Percentiles rank a stretch among this genome's conserved stretches.
Conservation (phyloP, 1,140 invertebrate genomes). For the Gonioctena quinquepunctata region DNA sequence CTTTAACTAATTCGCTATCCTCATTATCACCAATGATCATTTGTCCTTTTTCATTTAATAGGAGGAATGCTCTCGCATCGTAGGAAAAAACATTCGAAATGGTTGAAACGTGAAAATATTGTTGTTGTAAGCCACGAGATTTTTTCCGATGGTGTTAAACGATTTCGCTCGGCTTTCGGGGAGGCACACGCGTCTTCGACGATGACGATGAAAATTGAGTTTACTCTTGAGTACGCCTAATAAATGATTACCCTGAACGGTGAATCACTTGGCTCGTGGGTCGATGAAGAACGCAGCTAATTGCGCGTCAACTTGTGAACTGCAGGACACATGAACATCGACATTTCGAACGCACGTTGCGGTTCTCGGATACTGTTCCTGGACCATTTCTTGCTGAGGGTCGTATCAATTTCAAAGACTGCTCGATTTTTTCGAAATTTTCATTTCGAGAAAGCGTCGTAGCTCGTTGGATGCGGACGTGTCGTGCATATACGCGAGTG, state of each 20-base stretch:
- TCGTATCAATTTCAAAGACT: constrained; percentile 7
- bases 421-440: not conserved
- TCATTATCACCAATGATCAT: too few relatives aligned
- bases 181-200: too few relatives aligned
- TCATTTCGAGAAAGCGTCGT: not conserved
- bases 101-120: too few relatives aligned
- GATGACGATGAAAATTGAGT: too few relatives aligned
- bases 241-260: constrained; percentile 60
- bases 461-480: constrained; percentile 7
- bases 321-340: constrained; percentile 71
- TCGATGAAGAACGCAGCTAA: constrained; percentile 85
- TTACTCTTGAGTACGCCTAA: not conserved
- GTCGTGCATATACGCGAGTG: too few relatives aligned
- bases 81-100: too few relatives aligned
- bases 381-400: constrained; percentile 33
- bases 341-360: constrained; percentile 81
- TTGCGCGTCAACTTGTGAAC: constrained; percentile 77
- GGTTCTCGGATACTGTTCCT: constrained; percentile 59
- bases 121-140: too few relatives aligned
- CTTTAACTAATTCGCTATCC: too few relatives aligned
- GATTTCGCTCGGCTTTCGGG: too few relatives aligned
- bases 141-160: too few relatives aligned
- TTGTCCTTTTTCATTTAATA: too few relatives aligned
- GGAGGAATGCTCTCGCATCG: too few relatives aligned
- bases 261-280: constrained; percentile 75